Evolutionary conservation across 2,113 vertebrate species (phyloP), one percentile per base, ranked within the genome.

Genomic region (Crotalus horridus): DNA sequence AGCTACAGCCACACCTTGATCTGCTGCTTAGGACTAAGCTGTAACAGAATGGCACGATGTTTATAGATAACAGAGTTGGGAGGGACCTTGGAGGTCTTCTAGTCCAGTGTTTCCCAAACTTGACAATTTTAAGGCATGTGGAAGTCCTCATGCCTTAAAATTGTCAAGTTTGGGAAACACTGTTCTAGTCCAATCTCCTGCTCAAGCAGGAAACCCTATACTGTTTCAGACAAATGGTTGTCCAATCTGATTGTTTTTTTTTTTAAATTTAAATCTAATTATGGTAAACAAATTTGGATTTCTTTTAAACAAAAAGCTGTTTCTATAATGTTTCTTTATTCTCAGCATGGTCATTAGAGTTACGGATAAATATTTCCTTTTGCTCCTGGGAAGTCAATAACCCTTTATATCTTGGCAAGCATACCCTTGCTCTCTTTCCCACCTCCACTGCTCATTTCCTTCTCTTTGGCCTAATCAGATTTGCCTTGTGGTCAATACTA

Each of bases 311-410:
- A 89, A 48, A 56, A 64, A 29, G 2, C 11, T 94, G 87, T 39
- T n/a, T 90, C 85, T 94, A 86, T 56, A 48, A 56, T 56, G 48
- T 55, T 56, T 88, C 24, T 56, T 64, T 64, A 91, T 33, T 88
- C 58, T n/a, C 59, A 74, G 46, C 55, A 3, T 86, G 43, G 92
- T 74, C 91, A 20, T 29, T 87, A 93, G 20, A 46, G 24, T 92
- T 64, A 23, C 59, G 85, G 88, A 20, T 87, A n/a, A 91, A 46
- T 87, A 64, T 90, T 90, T 94, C 59, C 59, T 53, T 26, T 69
- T 89, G 48, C 85, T n/a, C 26, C 87, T 39, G 21, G 3, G 59
- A 33, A 64, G 59, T 29, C 46, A 81, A 91, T 23, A 86, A 90
- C 2, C 0, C 15, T 15, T 90, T 33, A 86, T 33, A 86, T 64